Base-by-base conservation (phyloP, 2,113 vertebrate species). In the Mesocricetus auratus region DNA sequence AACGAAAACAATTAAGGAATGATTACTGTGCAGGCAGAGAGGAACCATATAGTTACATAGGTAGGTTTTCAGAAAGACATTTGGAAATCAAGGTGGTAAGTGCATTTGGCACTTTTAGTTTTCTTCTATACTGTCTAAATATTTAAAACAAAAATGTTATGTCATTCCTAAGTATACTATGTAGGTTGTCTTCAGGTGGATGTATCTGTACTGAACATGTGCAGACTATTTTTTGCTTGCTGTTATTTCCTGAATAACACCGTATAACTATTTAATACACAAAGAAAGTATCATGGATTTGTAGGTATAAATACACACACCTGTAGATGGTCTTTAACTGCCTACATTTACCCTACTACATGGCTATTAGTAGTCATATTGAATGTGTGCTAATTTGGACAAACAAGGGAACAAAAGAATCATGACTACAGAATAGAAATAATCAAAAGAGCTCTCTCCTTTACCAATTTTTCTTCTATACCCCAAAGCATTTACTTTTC, bases 401-500 rank as follows among this genome's bases (percentile, higher is more conserved):
- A 1, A 21, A 75, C 50, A 81, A 83, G 13, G 17, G 42, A 74
- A 60, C 29, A 42, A 60, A 69, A 71, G 22, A 88, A 68, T 8
- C 16, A 86, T 64, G 39, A 73, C 79, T 64, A 75, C 7, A 66
- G 17, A 89, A 73, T 69, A 71, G 7, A 47, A 93, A 94, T 77
- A 92, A 95, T 71, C 4, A 94, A 96, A 93, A 78, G 3, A 87
- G 92, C 47, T 47, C 8, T 36, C 16, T 78, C 36, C 7, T 94
- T 95, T 96, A 31, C 92, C 42, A 78, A 9, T n/a, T 83, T 86
- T 86, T 56, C 53, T 95, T 86, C 26, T 79, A 60, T 85, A 89
- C 31, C 16, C 36, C 24, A 79, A 89, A 95, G 21, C 39, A 24
- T 17, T 93, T 94, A 56, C 53, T 95, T 85, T 36, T 29, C 31